Percentiles rank a stretch among this genome's conserved stretches.
phyloP scores from a whole-genome alignment of 1,140 invertebrate genomes.

The Leptinotarsa defecta region DNA sequence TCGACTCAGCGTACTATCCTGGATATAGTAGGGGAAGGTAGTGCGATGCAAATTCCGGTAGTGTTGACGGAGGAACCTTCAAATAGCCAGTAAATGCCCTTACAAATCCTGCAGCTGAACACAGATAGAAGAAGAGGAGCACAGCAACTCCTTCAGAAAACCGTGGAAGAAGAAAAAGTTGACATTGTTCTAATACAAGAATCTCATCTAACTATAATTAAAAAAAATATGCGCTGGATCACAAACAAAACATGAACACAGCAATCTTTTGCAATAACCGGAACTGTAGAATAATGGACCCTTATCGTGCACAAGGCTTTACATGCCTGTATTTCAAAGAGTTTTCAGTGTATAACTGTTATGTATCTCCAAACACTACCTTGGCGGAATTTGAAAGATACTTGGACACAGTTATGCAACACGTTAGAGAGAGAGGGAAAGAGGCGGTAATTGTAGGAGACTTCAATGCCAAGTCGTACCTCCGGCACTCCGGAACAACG shows the following conservation, averaged over 20 bases:
- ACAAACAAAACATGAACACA: background rate
- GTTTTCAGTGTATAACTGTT: background rate
- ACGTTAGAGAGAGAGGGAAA: background rate
- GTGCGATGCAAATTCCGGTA: too few species aligned
- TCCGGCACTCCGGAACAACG: background rate
- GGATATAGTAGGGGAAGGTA: too few species aligned
- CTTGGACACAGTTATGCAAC: background rate
- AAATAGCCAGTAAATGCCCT: background rate
- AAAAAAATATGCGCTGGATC: background rate
- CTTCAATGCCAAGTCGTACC: slow-evolving; percentile 11
- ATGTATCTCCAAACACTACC: slow-evolving; percentile 17
- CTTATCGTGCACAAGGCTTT: background rate
- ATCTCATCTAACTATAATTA: background rate
- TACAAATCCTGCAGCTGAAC: background rate
- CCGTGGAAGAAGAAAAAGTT: background rate
- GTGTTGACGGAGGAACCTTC: too few species aligned
- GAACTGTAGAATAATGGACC: background rate
- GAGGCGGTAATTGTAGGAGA: background rate
- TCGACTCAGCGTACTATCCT: too few species aligned
- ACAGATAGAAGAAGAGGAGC: background rate
- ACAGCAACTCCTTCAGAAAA: background rate
- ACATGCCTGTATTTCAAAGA: background rate
- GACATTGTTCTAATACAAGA: slow-evolving; percentile 13
- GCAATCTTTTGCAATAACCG: background rate
- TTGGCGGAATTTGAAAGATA: background rate